Evolutionary conservation across 2,113 vertebrate species (phyloP), one percentile per base, ranked within the genome.

Genomic region (Charadrius vociferus): DNA sequence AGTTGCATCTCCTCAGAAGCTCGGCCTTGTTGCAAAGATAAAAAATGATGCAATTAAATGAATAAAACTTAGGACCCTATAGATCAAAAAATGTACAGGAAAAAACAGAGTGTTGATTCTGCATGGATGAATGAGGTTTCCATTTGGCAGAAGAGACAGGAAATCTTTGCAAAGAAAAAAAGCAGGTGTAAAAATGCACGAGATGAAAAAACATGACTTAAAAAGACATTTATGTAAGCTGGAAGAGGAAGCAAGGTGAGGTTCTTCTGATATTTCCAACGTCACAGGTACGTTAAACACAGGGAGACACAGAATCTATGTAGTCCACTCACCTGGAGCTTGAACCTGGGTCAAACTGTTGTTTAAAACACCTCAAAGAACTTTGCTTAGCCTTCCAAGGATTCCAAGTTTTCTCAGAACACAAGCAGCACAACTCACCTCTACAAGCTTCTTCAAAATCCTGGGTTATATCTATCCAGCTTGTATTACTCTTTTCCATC

Each of bases 371-470:
- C 24, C 22, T 52, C 17, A 41, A 81, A 65, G 14, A 82, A 22
- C 12, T 30, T 18, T 3, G 6, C 32, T 73, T 41, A 73, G 24
- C 37, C 20, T 37, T 88, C 23, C 53, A n/a, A 81, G 7, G 43
- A 74, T 79, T 19, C n/a, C 18, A 56, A 52, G 43, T 47, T 56
- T 81, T 74, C 49, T 85, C 71, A 84, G 14, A 88, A 56, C 15
- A 32, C 17, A 87, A 88, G 58, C 47, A 80, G 14, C 23, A 43
- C 23, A 92, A 92, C 98, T 98, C 93, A 99, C 99, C 99, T 99
- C 98, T 99, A 97, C 99, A 99, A 47, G 99, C 98, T 52, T 99
- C 98, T 98, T 99, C 99, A 96, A 99, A 99, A 81, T 99, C 99
- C 71, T 98, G 98, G 14, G 99, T 99, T 94, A 99, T 99, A 96